These are phyloP conservation scores for Pachypanchax playfairii DNA, from an alignment of 2,113 vertebrate genomes.

Conservation along the genomic window DNA sequence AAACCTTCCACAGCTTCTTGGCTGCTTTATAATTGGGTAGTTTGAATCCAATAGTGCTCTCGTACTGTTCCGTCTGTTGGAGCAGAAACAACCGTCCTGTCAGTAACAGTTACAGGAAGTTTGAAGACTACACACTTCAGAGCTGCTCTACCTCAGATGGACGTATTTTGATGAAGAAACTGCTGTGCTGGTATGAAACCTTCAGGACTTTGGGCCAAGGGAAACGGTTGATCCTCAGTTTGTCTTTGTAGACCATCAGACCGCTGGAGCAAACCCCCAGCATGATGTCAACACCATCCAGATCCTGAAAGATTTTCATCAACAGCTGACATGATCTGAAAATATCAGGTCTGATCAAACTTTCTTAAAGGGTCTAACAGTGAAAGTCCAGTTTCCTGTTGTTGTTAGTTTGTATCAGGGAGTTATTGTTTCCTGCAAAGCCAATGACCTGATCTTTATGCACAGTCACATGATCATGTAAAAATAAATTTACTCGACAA, in stretches of 20 bases:
- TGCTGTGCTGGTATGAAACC: conserved; percentile 97
- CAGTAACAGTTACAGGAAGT: background rate
- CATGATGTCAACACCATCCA: conserved; percentile 96
- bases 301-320: conserved; percentile 80
- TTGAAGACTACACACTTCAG: background rate
- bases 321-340: background rate
- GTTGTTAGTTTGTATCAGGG: too few relatives aligned
- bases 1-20: conserved; percentile 99
- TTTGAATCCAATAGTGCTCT: conserved; percentile 98
- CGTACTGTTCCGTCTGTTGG: conserved; percentile 91
- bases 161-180: conserved; percentile 97
- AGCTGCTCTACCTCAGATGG: conserved; percentile 87
- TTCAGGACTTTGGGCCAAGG: conserved; percentile 99
- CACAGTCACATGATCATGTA: too few relatives aligned
- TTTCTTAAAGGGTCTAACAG: too few relatives aligned
- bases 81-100: background rate
- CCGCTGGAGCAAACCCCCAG: conserved; percentile 95
- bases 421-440: too few relatives aligned
- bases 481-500: too few relatives aligned
- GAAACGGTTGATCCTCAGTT: conserved; percentile 97
- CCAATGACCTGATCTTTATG: too few relatives aligned
- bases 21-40: conserved; percentile 95
- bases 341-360: background rate
- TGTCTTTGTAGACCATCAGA: conserved; percentile 97
- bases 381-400: too few relatives aligned